Evolutionary conservation across 2,888 invertebrate species (phyloP), one percentile per base, ranked within the genome.

Genomic region (Listrodromus nycthemerus): DNA sequence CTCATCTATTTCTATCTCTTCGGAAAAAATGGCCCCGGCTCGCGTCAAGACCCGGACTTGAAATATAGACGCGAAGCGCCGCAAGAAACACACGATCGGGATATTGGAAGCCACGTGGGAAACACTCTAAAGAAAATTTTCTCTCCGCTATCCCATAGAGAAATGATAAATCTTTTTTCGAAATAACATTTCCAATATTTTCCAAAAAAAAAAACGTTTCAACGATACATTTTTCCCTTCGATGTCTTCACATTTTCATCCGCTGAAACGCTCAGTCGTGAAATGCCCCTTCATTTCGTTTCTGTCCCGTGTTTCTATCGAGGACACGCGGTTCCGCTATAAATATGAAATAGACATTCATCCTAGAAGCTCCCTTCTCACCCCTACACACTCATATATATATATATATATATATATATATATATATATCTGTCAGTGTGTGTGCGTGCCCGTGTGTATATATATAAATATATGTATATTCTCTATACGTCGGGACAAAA

Each of bases 331-430:
- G 45, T 27, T 30, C 19, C 63, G 71, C 71, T 82, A 82, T 82
- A 82, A 82, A 82, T 76, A 82, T 82, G 81, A 82, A 82, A 55
- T 24, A 82, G 71, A 67, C 71, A 70, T 48, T 82, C 77, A 77
- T 82, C 76, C 71, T 37, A 41, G 41, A 76, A 24, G 24, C 69
- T 37, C 63, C 48, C 69, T 48, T 45, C 27, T 27, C 21, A 6
- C 24, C 13, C 45, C 61, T 61, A 45, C 21, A 48, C 48, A 24
- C 30, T 16, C 16, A 58, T 27, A 13, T 58, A 41, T 8, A 13
- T 41, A 41, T 13, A 41, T 41, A 13, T 13, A 41, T 41, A 13
- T 2, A 13, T 41, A 30, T 30, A 30, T 61, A 45, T 48, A 30
- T 48, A 21, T 30, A 27, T 16, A n/a, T 5, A 5, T n/a, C n/a